Conservation (phyloP, 2,113 vertebrate species). For the Caretta caretta region DNA sequence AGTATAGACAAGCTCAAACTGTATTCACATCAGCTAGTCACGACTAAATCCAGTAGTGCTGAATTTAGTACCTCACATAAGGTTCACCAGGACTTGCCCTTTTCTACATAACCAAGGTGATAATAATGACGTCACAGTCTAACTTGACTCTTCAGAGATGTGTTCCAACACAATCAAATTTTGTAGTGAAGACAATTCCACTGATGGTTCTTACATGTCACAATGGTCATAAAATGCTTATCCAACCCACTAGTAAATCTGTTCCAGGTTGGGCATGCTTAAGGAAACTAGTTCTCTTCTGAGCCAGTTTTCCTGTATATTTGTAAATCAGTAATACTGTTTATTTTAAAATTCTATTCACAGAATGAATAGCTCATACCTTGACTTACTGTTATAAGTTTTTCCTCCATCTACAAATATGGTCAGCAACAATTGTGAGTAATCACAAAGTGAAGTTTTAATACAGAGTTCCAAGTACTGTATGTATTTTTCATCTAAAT, state of each 20-base stretch:
- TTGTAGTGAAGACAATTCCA: neutral
- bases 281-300: neutral
- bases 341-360: neutral
- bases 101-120: accelerated
- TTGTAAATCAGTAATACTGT: neutral
- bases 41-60: neutral
- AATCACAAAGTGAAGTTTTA: neutral
- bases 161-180: neutral
- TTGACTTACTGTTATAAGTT: neutral
- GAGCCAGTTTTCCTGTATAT: neutral
- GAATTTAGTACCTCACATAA: neutral
- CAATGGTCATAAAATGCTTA: neutral
- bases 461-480: neutral
- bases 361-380: neutral
- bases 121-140: neutral
- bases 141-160: neutral
- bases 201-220: neutral
- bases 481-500: slow-evolving; percentile 51
- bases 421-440: neutral
- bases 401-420: neutral
- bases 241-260: neutral
- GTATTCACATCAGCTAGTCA: neutral
- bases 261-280: neutral
- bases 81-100: neutral
- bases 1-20: neutral